These are phyloP conservation scores for Drosophila pseudotakahashii DNA, from an alignment of 2,888 invertebrate species.

Conservation along the genomic window DNA sequence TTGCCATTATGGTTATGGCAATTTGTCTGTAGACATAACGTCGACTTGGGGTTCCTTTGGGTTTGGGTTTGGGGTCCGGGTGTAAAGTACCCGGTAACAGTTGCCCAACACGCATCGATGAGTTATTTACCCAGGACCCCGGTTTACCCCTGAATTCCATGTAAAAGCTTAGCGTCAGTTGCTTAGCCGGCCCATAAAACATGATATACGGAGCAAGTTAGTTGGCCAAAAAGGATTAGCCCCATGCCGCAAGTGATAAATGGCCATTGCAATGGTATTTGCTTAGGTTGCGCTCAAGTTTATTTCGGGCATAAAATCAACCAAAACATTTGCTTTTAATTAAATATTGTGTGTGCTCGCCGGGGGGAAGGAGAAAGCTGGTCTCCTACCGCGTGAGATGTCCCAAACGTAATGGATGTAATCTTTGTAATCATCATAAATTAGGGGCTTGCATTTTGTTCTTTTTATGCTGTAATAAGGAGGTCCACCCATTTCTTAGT, in stretches of 20 bases:
- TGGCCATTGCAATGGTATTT: conserved; percentile 66
- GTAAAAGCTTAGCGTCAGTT: conserved; percentile 70
- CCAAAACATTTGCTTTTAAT: conserved; percentile 78
- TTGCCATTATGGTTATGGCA: conserved; percentile 81
- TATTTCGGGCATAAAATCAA: conserved; percentile 69
- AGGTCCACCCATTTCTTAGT: background rate
- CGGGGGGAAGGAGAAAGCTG: background rate
- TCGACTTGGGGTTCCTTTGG: conserved; percentile 27
- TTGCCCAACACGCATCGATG: conserved; percentile 78
- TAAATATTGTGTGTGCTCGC: conserved; percentile 59
- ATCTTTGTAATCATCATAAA: conserved; percentile 41
- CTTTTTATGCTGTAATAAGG: background rate
- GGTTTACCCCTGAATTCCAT: conserved; percentile 40
- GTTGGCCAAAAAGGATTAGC: conserved; percentile 79
- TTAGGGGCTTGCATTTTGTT: conserved; percentile 2
- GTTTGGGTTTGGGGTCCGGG: conserved; percentile 9
- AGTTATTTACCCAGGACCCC: conserved; percentile 63
- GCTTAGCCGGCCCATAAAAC: conserved; percentile 76
- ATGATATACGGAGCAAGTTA: conserved; percentile 77
- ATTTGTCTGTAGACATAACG: conserved; percentile 80
- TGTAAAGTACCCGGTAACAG: conserved; percentile 78
- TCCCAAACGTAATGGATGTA: conserved; percentile 14
- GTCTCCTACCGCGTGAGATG: conserved; percentile 1
- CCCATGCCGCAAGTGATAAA: conserved; percentile 70
- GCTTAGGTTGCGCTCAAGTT: conserved; percentile 68